These are phyloP conservation scores for Sebastes umbrosus DNA, from an alignment of 2,797 vertebrate genomes.

Conservation along the genomic window DNA sequence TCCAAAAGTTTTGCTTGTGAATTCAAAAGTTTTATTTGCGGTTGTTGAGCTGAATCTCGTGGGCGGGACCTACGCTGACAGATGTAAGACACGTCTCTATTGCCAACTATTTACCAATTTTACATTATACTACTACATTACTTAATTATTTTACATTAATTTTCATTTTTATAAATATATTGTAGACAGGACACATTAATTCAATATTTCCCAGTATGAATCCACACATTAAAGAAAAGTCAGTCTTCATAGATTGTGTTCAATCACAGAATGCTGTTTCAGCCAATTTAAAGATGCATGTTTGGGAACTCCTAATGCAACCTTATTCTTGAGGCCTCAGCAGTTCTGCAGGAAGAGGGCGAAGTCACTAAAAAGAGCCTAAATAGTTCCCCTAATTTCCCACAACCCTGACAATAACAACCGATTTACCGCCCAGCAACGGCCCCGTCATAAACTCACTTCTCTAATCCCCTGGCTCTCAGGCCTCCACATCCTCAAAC, in stretches of 20 bases:
- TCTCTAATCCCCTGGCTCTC: not conserved
- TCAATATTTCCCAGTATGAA: not conserved
- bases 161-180: not conserved
- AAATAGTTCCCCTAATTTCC: conserved; percentile 7
- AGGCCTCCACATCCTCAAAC: too few relatives aligned
- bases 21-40: too few relatives aligned
- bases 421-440: not conserved
- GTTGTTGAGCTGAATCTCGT: too few relatives aligned
- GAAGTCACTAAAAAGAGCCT: not conserved
- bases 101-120: too few relatives aligned
- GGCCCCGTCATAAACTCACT: not conserved
- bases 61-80: too few relatives aligned
- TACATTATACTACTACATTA: too few relatives aligned
- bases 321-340: not conserved
- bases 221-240: not conserved
- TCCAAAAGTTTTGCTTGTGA: too few relatives aligned
- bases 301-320: not conserved
- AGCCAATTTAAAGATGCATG: not conserved
- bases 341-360: not conserved
- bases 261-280: not conserved
- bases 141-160: not conserved
- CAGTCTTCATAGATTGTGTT: not conserved
- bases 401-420: not conserved
- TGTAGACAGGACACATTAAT: not conserved
- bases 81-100: too few relatives aligned